Evolutionary conservation across 1,140 invertebrate genomes (phyloP).

Genomic region (Plectrocnemia conspersa): DNA sequence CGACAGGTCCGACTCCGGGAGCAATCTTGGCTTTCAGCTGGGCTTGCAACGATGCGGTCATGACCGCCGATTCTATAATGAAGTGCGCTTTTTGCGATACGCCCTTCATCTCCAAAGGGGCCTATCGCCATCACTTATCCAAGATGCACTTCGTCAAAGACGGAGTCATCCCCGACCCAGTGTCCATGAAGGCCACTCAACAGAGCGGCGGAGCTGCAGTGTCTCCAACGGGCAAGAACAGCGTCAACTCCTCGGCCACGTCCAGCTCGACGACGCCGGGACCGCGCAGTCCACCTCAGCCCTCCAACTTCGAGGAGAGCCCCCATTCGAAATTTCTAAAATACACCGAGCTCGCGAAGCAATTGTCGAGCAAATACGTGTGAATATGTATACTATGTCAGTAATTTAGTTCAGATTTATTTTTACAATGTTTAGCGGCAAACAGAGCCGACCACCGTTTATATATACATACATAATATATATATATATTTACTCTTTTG

Average conservation of each 20-base stretch:
- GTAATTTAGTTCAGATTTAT: conserved; percentile 13
- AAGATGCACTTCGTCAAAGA: conserved; percentile 97
- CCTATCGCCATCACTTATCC: conserved; percentile 92
- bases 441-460: conserved; percentile 4
- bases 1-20: conserved; percentile 61
- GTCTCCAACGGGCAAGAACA: conserved; percentile 44
- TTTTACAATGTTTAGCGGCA: conserved; percentile 15
- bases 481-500: conserved; percentile 20
- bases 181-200: conserved; percentile 53
- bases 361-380: conserved; percentile 93
- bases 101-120: conserved; percentile 93
- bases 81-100: conserved; percentile 96
- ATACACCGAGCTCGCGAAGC: conserved; percentile 93
- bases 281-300: conserved; percentile 48
- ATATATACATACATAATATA: too few relatives aligned
- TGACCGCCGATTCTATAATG: conserved; percentile 81
- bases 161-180: conserved; percentile 70
- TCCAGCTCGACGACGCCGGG: conserved; percentile 51
- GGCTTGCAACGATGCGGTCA: conserved; percentile 87
- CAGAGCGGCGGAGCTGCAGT: conserved; percentile 42
- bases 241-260: conserved; percentile 41
- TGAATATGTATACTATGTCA: conserved; percentile 47
- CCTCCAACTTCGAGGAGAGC: conserved; percentile 77
- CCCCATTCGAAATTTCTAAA: conserved; percentile 95
- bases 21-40: conserved; percentile 87